Evolutionary conservation across 2,888 invertebrate genomes (phyloP).

Genomic region (Carabus problematicus): DNA sequence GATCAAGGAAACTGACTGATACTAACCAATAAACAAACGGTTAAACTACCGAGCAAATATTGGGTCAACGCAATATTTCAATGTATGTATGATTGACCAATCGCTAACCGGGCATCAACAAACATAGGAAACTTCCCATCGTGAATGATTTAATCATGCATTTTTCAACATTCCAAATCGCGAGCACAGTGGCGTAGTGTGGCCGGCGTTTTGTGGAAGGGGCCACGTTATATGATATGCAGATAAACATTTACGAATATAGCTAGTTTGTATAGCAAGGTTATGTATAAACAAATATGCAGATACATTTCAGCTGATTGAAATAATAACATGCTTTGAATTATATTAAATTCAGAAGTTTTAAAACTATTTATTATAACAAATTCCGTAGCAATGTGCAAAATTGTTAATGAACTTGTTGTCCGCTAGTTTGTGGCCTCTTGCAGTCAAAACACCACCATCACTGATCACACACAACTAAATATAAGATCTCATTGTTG

Average conservation of each 20-base stretch:
- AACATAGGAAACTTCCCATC: conserved; percentile 40
- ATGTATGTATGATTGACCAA: conserved; percentile 9
- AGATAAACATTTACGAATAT: conserved; percentile 9
- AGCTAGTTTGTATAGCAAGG: too few relatives aligned
- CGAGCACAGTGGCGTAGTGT: conserved; percentile 3
- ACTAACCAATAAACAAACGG: conserved; percentile 15
- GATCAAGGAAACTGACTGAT: conserved; percentile 32
- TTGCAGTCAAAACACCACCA: too few relatives aligned
- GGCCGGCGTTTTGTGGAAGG: conserved; percentile 11
- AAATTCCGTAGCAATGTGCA: too few relatives aligned
- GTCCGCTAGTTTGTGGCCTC: too few relatives aligned
- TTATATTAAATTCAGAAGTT: too few relatives aligned
- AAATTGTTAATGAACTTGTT: too few relatives aligned
- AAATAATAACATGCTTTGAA: too few relatives aligned
- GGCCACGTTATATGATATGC: neutral
- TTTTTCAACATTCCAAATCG: conserved; percentile 28
- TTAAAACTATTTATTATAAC: too few relatives aligned
- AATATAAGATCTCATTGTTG: neutral
- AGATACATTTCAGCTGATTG: too few relatives aligned
- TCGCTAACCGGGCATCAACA: conserved; percentile 21
- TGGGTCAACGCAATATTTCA: neutral
- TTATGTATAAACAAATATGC: too few relatives aligned
- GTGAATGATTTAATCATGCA: neutral
- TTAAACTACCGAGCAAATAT: neutral
- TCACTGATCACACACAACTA: neutral